Percentiles rank a stretch among this genome's conserved stretches.
Evolutionary conservation across 1,140 invertebrate species (phyloP).

Genomic region (Campoletis sonorensis): DNA sequence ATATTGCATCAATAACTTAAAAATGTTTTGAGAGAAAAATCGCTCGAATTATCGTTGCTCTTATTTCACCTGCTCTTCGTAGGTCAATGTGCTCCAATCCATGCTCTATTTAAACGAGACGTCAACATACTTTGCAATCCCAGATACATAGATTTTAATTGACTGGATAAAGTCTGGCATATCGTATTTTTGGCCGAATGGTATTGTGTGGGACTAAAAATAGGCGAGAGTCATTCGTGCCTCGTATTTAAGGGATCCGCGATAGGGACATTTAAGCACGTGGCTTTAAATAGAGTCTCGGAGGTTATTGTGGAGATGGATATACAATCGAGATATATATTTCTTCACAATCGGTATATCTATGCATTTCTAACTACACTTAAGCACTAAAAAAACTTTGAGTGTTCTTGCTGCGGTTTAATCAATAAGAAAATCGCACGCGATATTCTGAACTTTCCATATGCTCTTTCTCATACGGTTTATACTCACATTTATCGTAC

Average conservation of each 20-base stretch:
- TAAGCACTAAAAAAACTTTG: not conserved
- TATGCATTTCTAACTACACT: not conserved
- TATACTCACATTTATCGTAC: not conserved
- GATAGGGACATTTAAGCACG: constrained; percentile 39
- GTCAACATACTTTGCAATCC: not conserved
- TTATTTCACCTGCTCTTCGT: too few relatives aligned
- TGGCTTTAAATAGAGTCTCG: constrained; percentile 15
- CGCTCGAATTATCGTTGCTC: too few relatives aligned
- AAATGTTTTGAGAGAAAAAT: too few relatives aligned
- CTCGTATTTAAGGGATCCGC: constrained; percentile 29
- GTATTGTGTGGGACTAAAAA: constrained; percentile 15
- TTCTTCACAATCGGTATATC: not conserved
- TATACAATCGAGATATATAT: not conserved
- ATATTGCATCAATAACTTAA: too few relatives aligned
- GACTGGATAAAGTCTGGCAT: constrained; percentile 6
- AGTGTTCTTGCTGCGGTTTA: constrained; percentile 12
- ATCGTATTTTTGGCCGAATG: constrained; percentile 2
- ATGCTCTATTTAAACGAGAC: not conserved
- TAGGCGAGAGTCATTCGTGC: constrained; percentile 27
- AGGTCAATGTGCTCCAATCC: not conserved
- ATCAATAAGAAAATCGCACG: constrained; percentile 39
- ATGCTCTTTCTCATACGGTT: not conserved
- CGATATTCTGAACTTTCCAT: constrained; percentile 11
- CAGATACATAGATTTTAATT: not conserved
- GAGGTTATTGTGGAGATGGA: constrained; percentile 1